Evolutionary conservation across 2,113 vertebrate species (phyloP).

Genomic region (Gulo gulo): DNA sequence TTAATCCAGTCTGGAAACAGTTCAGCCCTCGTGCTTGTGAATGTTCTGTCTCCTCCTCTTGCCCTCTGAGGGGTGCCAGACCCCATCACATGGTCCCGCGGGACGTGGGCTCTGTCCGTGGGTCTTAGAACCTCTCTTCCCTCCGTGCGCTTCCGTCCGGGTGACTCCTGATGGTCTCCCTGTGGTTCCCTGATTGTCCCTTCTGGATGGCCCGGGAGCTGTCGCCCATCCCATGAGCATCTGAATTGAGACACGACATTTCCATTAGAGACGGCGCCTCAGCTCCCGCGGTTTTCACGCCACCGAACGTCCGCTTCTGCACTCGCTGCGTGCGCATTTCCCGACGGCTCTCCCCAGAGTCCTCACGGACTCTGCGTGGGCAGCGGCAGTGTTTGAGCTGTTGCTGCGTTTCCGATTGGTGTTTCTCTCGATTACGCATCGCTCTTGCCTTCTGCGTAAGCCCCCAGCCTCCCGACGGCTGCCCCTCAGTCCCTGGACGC

Average conservation of each 20-base stretch:
- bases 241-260: rapidly evolving
- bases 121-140: neutral
- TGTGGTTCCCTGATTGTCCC: neutral
- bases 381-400: rapidly evolving
- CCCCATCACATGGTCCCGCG: rapidly evolving
- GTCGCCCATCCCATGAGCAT: neutral
- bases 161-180: neutral
- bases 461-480: too few species aligned
- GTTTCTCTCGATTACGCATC: neutral
- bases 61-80: rapidly evolving
- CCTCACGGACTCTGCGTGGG: too few species aligned
- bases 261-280: neutral
- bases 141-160: neutral
- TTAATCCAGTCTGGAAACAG: neutral
- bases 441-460: neutral
- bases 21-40: neutral
- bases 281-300: neutral
- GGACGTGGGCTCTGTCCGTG: neutral
- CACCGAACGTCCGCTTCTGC: rapidly evolving
- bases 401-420: neutral
- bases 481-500: neutral
- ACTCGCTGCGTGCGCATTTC: neutral
- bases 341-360: neutral
- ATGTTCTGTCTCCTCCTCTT: neutral
- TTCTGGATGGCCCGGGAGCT: neutral